Conservation (phyloP, 2,888 invertebrate genomes). For the Macaria notata region DNA sequence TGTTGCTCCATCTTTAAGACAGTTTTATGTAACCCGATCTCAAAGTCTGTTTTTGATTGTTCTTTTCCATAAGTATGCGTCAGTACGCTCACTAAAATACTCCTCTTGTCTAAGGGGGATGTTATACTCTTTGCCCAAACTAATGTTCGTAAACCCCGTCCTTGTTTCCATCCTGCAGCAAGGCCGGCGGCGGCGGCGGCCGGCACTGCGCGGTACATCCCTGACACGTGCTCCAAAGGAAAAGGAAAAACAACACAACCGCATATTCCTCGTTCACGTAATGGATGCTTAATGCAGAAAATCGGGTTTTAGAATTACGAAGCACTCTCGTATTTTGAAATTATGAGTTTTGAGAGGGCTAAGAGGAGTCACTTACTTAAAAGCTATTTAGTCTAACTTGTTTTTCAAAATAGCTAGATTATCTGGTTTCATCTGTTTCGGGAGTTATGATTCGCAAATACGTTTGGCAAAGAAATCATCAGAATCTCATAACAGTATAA, state of each 20-base stretch:
- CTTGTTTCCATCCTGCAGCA: too few species aligned
- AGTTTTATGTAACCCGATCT: too few species aligned
- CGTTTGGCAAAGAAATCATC: too few species aligned
- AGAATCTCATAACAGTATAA: too few species aligned
- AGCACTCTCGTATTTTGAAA: slow-evolving; percentile 19
- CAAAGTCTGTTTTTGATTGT: too few species aligned
- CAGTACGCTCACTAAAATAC: too few species aligned
- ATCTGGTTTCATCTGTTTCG: neutral
- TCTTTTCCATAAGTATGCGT: too few species aligned
- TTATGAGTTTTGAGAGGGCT: slow-evolving; percentile 20
- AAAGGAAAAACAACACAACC: slow-evolving; percentile 31
- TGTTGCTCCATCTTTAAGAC: too few species aligned
- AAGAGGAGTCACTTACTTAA: slow-evolving; percentile 13
- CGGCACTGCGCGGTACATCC: slow-evolving; percentile 13
- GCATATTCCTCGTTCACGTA: slow-evolving; percentile 34
- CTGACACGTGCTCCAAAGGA: slow-evolving; percentile 38
- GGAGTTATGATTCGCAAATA: neutral
- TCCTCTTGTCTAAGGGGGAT: too few species aligned
- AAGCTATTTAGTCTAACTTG: slow-evolving; percentile 14
- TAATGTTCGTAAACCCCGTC: too few species aligned
- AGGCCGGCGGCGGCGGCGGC: slow-evolving; percentile 1
- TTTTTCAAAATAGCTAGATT: too few species aligned
- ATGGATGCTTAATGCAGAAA: slow-evolving; percentile 42
- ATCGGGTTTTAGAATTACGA: slow-evolving; percentile 27
- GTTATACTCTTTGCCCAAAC: too few species aligned